Evolutionary conservation across 2,113 vertebrate species (phyloP), one percentile per base, ranked within the genome.

Genomic region (Noctilio leporinus): DNA sequence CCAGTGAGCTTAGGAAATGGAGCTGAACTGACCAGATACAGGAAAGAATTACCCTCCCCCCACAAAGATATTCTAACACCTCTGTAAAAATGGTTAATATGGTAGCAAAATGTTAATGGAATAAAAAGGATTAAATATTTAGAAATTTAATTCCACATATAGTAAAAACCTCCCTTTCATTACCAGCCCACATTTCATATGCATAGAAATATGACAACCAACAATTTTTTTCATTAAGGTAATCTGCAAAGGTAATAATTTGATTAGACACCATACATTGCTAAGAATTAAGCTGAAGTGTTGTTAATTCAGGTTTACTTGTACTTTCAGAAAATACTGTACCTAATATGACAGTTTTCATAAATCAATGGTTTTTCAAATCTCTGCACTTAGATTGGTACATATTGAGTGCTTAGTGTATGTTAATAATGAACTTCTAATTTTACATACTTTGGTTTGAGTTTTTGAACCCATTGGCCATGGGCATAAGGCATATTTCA

Each of bases 171-270:
- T 77, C 35, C 82, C 33, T 83, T 88, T 84, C 51, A 83, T 89
- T 70, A 84, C 49, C 43, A 83, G 22, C 20, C 55, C 30, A 51
- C 10, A 92, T 92, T 88, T 87, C 69, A 81, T 51, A 88, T 88
- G 35, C 22, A 59, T 28, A 43, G 77, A 95, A 95, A 84, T 47
- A 87, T 28, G 67, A 87, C 28, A 92, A 83, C 14, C 26, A 59
- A 43, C 67, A 93, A 59, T 53, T 89, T 77, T 80, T 91, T 93
- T 84, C n/a, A 88, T 83, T 92, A 92, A 47, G 33, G 59, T 93
- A 72, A 93, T 85, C 53, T 77, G 12, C 53, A 85, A 78, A 89
- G 30, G 35, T 78, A 88, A 83, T 89, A 78, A 89, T 89, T 89
- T 95, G 43, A 45, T 78, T 76, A 72, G 70, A 62, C 3, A 77